Conservation (phyloP, 2,797 vertebrate genomes). For the Mormyrops boulengeri region DNA sequence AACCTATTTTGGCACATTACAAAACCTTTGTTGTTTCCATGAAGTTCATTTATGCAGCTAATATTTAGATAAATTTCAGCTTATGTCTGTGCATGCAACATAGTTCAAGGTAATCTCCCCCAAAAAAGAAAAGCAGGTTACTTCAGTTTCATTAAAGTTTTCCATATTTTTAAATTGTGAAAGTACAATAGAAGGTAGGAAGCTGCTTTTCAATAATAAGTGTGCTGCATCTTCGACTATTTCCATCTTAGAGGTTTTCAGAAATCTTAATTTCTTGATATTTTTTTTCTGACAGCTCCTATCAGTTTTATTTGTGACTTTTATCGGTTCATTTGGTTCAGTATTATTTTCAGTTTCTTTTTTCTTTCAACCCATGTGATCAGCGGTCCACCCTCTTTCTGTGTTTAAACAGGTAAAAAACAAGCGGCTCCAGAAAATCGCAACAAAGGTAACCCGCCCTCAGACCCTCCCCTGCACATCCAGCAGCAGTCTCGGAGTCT, state of each 20-base stretch:
- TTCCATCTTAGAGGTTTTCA: background rate
- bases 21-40: background rate
- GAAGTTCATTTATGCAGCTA: background rate
- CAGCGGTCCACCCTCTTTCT: constrained; percentile 85
- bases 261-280: background rate
- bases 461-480: constrained; percentile 70
- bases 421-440: constrained; percentile 97
- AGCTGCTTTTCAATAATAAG: background rate
- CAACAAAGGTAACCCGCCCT: constrained; percentile 99
- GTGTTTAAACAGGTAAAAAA: constrained; percentile 99
- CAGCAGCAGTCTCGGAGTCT: constrained; percentile 64
- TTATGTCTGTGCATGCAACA: background rate
- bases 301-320: constrained; percentile 34
- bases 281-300: constrained; percentile 39
- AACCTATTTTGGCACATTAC: background rate
- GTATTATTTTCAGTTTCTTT: constrained; percentile 36
- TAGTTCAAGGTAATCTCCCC: background rate
- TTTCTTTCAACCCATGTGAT: constrained; percentile 68
- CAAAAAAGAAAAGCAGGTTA: background rate
- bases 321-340: constrained; percentile 56
- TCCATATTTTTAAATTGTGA: background rate
- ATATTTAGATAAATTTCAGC: background rate
- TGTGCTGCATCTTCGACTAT: background rate
- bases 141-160: background rate
- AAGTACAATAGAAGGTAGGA: background rate